Evolutionary conservation across 2,888 invertebrate genomes (phyloP).

Genomic region (Brachycybe producta): DNA sequence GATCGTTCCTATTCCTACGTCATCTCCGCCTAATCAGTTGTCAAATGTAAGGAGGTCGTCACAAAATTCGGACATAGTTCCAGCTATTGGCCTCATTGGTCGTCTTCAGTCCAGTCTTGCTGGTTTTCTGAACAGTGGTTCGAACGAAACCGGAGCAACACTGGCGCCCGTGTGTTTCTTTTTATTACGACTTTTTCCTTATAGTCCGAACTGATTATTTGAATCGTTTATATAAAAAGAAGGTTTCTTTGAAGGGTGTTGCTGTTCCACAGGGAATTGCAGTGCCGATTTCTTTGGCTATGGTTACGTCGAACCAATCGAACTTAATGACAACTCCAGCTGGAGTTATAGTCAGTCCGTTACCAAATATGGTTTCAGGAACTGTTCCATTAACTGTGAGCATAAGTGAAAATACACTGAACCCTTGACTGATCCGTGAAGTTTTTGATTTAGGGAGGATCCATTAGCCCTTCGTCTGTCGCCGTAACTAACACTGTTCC

Average conservation of each 20-base stretch:
- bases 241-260: conserved; percentile 67
- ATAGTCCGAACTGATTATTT: background rate
- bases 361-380: conserved; percentile 21
- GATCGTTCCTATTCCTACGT: background rate
- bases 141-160: background rate
- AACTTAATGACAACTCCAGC: conserved; percentile 22
- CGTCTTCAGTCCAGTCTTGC: conserved; percentile 8
- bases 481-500: background rate
- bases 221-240: conserved; percentile 6
- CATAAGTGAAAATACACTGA: background rate
- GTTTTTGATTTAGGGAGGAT: conserved; percentile 3
- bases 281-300: conserved; percentile 58
- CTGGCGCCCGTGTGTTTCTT: conserved; percentile 4
- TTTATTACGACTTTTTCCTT: background rate
- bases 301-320: conserved; percentile 27
- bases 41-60: background rate
- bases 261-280: conserved; percentile 70
- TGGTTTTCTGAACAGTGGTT: conserved; percentile 5
- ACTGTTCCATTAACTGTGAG: background rate
- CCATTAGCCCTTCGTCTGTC: background rate
- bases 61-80: background rate
- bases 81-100: conserved; percentile 11
- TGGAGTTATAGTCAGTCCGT: conserved; percentile 28
- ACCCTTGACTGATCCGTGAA: background rate
- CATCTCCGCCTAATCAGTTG: background rate